Evolutionary conservation across 2,797 vertebrate species (phyloP).

Genomic region (Coregonus sp.): DNA sequence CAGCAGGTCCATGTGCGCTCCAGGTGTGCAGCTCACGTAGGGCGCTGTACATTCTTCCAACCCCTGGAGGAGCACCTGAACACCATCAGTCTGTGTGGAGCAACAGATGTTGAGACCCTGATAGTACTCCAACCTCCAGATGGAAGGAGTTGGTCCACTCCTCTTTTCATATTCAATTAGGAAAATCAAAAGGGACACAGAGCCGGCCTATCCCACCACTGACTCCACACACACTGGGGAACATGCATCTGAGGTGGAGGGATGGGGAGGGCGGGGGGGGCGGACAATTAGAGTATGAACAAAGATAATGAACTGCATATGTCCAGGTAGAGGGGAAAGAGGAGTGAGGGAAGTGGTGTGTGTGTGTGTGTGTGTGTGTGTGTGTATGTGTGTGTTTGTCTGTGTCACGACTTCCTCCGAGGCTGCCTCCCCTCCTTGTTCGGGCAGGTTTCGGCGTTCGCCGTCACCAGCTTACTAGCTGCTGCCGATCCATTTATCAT

Average conservation of each 20-base stretch:
- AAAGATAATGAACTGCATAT: slow-evolving; percentile 49
- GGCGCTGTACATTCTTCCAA: neutral
- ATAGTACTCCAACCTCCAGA: slow-evolving; percentile 18
- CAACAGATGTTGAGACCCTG: slow-evolving; percentile 12
- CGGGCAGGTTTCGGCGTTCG: too few relatives aligned
- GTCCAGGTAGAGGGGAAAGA: slow-evolving; percentile 25
- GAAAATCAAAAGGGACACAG: slow-evolving; percentile 47
- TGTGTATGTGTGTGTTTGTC: neutral
- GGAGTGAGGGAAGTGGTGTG: neutral
- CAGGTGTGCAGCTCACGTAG: slow-evolving; percentile 7
- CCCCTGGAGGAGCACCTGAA: slow-evolving; percentile 23
- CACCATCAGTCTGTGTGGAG: slow-evolving; percentile 16
- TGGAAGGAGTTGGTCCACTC: slow-evolving; percentile 30
- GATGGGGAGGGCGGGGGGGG: slow-evolving; percentile 3
- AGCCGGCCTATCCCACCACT: slow-evolving; percentile 23
- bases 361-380: neutral
- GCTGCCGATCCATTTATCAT: too few relatives aligned
- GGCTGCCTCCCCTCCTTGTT: too few relatives aligned
- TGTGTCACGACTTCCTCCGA: too few relatives aligned
- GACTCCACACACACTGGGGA: slow-evolving; percentile 2
- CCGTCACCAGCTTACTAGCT: too few relatives aligned
- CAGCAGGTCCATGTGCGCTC: neutral
- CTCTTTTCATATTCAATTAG: slow-evolving; percentile 61
- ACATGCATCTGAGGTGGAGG: neutral
- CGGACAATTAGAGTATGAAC: neutral